Evolutionary conservation across 2,113 vertebrate genomes (phyloP).

Genomic region (Paraplagusia blochii): DNA sequence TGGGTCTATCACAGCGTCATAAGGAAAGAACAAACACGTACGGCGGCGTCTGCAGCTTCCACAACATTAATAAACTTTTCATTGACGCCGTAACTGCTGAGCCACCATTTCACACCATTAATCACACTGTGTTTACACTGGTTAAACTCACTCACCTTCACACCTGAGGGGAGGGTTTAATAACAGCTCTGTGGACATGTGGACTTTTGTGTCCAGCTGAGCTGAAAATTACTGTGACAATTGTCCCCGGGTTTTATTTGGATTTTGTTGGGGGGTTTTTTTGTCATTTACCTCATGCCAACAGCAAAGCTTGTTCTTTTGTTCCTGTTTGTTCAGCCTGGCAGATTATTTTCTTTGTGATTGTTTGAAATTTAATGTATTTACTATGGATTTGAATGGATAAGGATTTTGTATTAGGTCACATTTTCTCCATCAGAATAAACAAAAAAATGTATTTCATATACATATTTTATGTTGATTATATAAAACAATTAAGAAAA

Average conservation of each 20-base stretch:
- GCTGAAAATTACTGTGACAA: conserved; percentile 23
- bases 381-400: too few species aligned
- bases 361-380: too few species aligned
- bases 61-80: conserved; percentile 53
- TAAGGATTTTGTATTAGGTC: too few species aligned
- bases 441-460: too few species aligned
- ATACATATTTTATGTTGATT: too few species aligned
- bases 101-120: conserved; percentile 62
- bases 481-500: too few species aligned
- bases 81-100: conserved; percentile 35
- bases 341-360: too few species aligned
- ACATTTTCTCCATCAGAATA: too few species aligned
- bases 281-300: too few species aligned
- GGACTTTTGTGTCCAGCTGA: conserved; percentile 35
- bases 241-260: conserved; percentile 44
- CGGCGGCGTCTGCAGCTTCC: conserved; percentile 25
- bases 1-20: conserved; percentile 9
- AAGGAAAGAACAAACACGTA: conserved; percentile 1
- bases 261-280: too few species aligned
- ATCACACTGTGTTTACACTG: conserved; percentile 68
- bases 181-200: conserved; percentile 45
- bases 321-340: too few species aligned
- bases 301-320: too few species aligned
- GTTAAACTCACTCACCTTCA: conserved; percentile 63
- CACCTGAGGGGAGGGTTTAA: conserved; percentile 70